Evolutionary conservation across 1,140 invertebrate genomes (phyloP), one percentile per base, ranked within the genome.

Genomic region (Wasmannia auropunctata): DNA sequence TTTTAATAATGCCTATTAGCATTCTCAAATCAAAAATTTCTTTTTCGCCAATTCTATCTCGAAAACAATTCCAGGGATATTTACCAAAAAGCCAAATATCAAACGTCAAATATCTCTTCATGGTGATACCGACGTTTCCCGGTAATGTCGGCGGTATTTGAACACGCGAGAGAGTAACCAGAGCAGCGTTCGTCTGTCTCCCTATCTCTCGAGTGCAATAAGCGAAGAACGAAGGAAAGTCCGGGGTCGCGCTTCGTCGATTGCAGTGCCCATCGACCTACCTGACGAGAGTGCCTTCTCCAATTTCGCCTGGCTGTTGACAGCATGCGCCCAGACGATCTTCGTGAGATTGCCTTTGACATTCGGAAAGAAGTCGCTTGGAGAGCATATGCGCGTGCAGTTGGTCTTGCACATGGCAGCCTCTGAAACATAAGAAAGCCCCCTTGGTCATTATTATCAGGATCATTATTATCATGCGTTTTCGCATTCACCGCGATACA

Each of bases 281-380:
- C 96, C 85, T 65, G 88, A 80, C 94, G 62, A 93, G 88, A 98
- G 93, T 72, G 97, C 96, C 10, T 95, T 93, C 4, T 96, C 92
- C 19, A 99, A 94, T 60, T 96, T 94, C 0, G 93, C 92, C 89
- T 96, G 95, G 90, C 95, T 97, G 93, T 99, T 98, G 3, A 98
- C 97, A 2, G 97, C 97, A 94, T 98, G 98, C 7, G 97, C 97
- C 98, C 98, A 99, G 28, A 96, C 97, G 3, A 98, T 95, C 85
- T 96, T 96, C 2, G 97, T 97, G 60, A 98, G 93, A 93, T 98
- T 98, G 8, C 91, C 91, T 2, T 94, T 80, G 51, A 95, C 77
- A 0, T 92, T 65, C 1, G 94, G 93, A 80, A 96, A 96, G 84
- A 94, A 95, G 5, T 86, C 91, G n/a, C 51, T 85, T 2, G 91